phyloP scores from a whole-genome alignment of 2,888 invertebrate genomes.

The Drosophila tanythrix region DNA sequence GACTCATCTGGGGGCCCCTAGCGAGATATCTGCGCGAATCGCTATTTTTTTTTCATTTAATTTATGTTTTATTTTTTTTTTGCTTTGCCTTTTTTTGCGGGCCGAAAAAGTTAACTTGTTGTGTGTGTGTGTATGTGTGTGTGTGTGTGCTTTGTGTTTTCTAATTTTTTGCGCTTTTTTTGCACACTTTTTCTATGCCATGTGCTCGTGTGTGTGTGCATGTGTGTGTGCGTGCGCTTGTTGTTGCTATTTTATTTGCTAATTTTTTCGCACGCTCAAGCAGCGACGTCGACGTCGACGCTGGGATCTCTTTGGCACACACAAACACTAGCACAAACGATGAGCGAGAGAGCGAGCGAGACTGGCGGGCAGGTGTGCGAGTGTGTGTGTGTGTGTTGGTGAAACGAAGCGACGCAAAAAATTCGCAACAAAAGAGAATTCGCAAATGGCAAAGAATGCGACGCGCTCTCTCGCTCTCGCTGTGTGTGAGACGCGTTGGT shows the following conservation, averaged over 20 bases:
- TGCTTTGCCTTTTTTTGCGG: conserved; percentile 48
- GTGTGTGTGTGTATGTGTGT: conserved; percentile 46
- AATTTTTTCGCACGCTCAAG: conserved; percentile 67
- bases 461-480: conserved; percentile 1
- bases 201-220: conserved; percentile 38
- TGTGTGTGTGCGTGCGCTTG: conserved; percentile 30
- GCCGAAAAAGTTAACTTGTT: conserved; percentile 61
- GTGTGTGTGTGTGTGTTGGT: conserved; percentile 28
- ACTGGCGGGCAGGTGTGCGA: conserved; percentile 8
- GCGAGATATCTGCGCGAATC: conserved; percentile 60
- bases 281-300: conserved; percentile 30
- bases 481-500: conserved; percentile 6
- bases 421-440: conserved; percentile 74
- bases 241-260: conserved; percentile 62
- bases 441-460: conserved; percentile 67
- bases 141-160: conserved; percentile 60
- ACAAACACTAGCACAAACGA: conserved; percentile 19
- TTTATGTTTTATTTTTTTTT: conserved; percentile 58
- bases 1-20: conserved; percentile 53
- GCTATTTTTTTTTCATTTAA: conserved; percentile 63
- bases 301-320: conserved; percentile 66
- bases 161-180: conserved; percentile 61
- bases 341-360: neutral
- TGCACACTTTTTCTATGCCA: conserved; percentile 66
- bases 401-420: conserved; percentile 39